These are phyloP conservation scores for Danionella cerebrum DNA, from an alignment of 2,113 vertebrate species.

Conservation along the genomic window DNA sequence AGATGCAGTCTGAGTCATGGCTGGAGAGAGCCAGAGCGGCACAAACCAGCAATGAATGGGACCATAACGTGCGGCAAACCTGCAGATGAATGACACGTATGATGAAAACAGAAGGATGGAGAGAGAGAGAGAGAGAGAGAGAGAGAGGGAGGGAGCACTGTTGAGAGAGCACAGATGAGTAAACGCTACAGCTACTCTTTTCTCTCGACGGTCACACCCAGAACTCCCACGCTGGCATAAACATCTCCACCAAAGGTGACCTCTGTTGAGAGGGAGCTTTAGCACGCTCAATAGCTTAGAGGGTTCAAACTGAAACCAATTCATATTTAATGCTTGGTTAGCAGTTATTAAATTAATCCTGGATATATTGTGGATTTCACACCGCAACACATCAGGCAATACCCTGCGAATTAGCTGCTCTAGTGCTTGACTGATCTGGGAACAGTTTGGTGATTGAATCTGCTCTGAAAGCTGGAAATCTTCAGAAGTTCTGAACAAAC, in stretches of 20 bases:
- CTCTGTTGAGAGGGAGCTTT: not conserved
- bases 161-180: no score
- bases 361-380: not conserved
- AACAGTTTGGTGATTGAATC: no score
- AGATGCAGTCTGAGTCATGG: conserved; percentile 45
- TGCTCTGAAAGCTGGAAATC: not conserved
- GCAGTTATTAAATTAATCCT: not conserved
- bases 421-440: not conserved
- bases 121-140: no score
- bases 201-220: not conserved
- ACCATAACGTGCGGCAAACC: not conserved
- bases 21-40: conserved; percentile 1
- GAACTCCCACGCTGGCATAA: not conserved
- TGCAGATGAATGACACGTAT: not conserved
- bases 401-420: not conserved
- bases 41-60: not conserved
- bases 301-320: not conserved
- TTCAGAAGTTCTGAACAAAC: not conserved
- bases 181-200: not conserved
- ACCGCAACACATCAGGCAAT: not conserved
- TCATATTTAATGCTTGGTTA: not conserved
- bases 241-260: not conserved
- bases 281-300: not conserved
- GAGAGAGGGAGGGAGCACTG: no score
- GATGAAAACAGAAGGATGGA: not conserved